Percentiles rank a stretch among this genome's conserved stretches.
These are phyloP conservation scores for Scelioninae gen. 1 DNA, from an alignment of 2,888 invertebrate genomes.

Conservation along the genomic window DNA sequence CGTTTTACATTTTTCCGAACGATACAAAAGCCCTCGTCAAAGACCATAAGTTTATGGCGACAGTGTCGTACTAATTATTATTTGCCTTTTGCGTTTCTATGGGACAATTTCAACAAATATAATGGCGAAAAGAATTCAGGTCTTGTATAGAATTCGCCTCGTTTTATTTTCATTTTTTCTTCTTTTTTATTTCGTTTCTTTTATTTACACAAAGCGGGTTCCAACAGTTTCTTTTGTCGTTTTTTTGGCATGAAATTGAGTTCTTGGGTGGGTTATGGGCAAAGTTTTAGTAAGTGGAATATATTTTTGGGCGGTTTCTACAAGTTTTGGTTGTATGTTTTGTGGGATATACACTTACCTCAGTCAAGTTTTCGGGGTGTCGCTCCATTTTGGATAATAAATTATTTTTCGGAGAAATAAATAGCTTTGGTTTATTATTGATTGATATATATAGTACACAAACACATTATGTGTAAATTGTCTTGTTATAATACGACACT, in stretches of 20 bases:
- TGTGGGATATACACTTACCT: no score
- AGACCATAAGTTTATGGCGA: constrained; percentile 23
- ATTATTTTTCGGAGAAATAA: no score
- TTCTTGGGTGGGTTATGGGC: neutral
- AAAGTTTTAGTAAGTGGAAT: neutral
- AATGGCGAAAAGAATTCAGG: neutral
- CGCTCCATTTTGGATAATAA: no score
- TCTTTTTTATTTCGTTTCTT: neutral
- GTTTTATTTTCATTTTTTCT: constrained; percentile 1
- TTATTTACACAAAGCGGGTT: neutral
- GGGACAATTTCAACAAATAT: constrained; percentile 26
- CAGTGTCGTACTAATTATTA: constrained; percentile 49
- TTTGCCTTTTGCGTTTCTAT: constrained; percentile 40
- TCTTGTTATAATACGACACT: no score
- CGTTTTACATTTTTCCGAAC: constrained; percentile 51
- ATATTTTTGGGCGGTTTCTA: neutral
- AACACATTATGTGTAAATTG: no score
- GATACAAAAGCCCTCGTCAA: constrained; percentile 49
- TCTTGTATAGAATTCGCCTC: constrained; percentile 7
- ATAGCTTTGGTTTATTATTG: no score
- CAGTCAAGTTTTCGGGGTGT: no score
- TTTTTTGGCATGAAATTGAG: constrained; percentile 2
- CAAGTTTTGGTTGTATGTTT: no score
- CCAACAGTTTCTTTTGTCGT: constrained; percentile 10
- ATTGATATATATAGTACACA: no score